A percentile compares a stretch with the other conserved stretches of the same genome.
phyloP scores from a whole-genome alignment of 2,113 vertebrate species.

The Xenus cinereus region DNA sequence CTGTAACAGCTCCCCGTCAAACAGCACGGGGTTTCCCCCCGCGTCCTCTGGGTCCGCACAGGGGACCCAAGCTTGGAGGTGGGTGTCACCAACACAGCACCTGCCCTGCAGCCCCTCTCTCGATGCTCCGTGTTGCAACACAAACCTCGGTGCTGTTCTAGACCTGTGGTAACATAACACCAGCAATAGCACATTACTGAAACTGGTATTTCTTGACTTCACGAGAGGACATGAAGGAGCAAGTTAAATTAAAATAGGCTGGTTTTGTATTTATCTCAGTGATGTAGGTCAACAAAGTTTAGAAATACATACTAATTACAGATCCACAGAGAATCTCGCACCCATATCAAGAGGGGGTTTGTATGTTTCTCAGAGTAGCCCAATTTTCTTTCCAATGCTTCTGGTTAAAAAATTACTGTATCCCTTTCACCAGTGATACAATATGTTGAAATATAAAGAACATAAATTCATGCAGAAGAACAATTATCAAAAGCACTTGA shows the following conservation, averaged over 20 bases:
- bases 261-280: background rate
- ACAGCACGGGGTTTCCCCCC: rapidly evolving
- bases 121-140: background rate
- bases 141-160: background rate
- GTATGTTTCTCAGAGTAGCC: background rate
- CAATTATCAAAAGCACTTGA: background rate
- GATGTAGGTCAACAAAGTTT: background rate
- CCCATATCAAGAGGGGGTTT: background rate
- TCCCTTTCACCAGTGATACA: background rate
- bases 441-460: background rate
- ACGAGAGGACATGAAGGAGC: background rate
- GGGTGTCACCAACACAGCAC: background rate
- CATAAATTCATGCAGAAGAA: background rate
- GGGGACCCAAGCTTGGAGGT: background rate
- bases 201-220: slow-evolving; percentile 48
- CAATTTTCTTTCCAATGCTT: background rate
- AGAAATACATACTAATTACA: background rate
- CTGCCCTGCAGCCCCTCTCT: background rate
- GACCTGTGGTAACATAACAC: background rate
- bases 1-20: background rate
- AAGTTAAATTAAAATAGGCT: background rate
- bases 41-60: background rate
- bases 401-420: background rate
- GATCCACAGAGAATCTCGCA: background rate
- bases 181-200: background rate